A percentile compares a stretch with the other conserved stretches of the same genome.
phyloP scores from a whole-genome alignment of 1,140 invertebrate genomes.

The Sarcophaga peregrina region DNA sequence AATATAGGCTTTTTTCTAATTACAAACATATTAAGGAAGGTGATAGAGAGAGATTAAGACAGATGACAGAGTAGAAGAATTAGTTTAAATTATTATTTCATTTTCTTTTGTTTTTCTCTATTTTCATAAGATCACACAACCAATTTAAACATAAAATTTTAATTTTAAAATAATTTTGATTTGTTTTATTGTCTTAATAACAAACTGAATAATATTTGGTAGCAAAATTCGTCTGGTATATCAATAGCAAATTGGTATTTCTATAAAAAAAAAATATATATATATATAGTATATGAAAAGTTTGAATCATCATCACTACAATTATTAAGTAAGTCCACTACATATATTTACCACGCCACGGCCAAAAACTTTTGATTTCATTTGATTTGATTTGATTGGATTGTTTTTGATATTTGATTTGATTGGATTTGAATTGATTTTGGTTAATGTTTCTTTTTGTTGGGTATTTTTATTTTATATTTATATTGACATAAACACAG shows the following conservation, averaged over 20 bases:
- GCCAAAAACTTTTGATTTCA: conserved; percentile 47
- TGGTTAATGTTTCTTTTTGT: background rate
- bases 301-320: background rate
- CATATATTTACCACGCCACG: conserved; percentile 50
- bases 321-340: conserved; percentile 23
- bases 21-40: background rate
- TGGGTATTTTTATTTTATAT: background rate
- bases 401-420: conserved; percentile 12
- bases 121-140: background rate
- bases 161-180: background rate
- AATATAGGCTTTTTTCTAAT: too few species aligned
- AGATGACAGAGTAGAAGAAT: background rate
- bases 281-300: too few species aligned
- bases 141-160: conserved; percentile 5
- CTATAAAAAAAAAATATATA: conserved; percentile 16
- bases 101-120: background rate
- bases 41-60: background rate
- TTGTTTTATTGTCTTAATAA: background rate
- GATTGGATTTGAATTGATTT: conserved; percentile 16
- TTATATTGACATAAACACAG: background rate
- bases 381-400: conserved; percentile 4
- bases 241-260: conserved; percentile 2
- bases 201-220: conserved; percentile 10
- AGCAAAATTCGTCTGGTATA: conserved; percentile 37
- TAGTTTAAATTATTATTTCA: too few species aligned